A percentile compares a stretch with the other conserved stretches of the same genome.
Conservation (phyloP, 30 jellyfish, hydroid and myxozoan genomes). For the Catostylus mosaicus region DNA sequence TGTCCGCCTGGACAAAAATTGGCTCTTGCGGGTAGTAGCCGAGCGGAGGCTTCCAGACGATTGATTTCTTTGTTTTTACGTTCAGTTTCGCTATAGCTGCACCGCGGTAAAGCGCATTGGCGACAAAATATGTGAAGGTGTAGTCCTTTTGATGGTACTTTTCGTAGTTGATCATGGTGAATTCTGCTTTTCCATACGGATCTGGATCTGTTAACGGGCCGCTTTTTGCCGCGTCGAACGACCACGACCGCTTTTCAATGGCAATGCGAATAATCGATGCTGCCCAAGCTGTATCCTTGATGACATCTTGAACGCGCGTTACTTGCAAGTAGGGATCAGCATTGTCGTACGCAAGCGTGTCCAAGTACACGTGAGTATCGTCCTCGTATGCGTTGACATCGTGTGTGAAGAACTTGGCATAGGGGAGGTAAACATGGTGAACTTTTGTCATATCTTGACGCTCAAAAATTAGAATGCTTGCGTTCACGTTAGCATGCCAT, state of each 20-base stretch:
- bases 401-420: conserved; percentile 57
- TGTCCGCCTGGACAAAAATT: conserved; percentile 43
- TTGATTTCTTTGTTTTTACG: conserved; percentile 36
- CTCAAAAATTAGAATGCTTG: conserved; percentile 64
- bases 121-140: conserved; percentile 52
- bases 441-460: conserved; percentile 38
- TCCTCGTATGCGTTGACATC: conserved; percentile 61
- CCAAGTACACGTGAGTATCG: conserved; percentile 53
- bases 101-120: conserved; percentile 46
- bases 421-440: conserved; percentile 63
- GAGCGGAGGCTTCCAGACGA: conserved; percentile 58
- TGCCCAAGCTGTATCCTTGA: conserved; percentile 37
- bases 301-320: conserved; percentile 12
- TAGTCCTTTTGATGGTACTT: conserved; percentile 48
- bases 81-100: conserved; percentile 53
- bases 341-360: conserved; percentile 51
- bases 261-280: conserved; percentile 61
- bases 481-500: conserved; percentile 65
- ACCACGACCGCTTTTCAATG: conserved; percentile 57
- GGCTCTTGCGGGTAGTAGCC: conserved; percentile 78
- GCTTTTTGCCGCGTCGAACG: conserved; percentile 40
- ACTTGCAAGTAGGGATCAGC: conserved; percentile 49
- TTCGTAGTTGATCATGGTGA: conserved; percentile 55
- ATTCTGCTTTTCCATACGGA: conserved; percentile 59
- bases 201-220: conserved; percentile 36